Evolutionary conservation across 2,888 invertebrate species (phyloP).

Genomic region (Tricholauxania praeusta): DNA sequence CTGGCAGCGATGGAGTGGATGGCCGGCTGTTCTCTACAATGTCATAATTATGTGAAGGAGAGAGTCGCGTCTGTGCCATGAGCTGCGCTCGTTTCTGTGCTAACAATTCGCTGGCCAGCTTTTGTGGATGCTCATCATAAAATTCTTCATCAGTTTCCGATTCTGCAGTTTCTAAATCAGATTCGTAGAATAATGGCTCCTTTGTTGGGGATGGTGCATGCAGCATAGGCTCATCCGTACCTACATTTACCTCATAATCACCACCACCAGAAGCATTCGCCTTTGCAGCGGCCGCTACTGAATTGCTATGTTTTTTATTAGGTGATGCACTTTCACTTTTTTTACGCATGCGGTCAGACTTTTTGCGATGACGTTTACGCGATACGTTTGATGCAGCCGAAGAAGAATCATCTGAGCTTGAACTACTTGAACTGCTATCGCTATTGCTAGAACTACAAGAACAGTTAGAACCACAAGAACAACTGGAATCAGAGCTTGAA

Average conservation of each 20-base stretch:
- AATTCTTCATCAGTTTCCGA: slow-evolving; percentile 90
- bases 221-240: slow-evolving; percentile 61
- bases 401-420: slow-evolving; percentile 71
- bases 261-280: slow-evolving; percentile 31
- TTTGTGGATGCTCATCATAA: slow-evolving; percentile 86
- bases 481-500: slow-evolving; percentile 82
- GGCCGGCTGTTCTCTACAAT: slow-evolving; percentile 76
- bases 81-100: slow-evolving; percentile 82
- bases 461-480: slow-evolving; percentile 86
- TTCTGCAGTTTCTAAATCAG: slow-evolving; percentile 87
- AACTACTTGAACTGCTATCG: slow-evolving; percentile 73
- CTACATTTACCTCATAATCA: slow-evolving; percentile 64
- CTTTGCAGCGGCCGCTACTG: slow-evolving; percentile 39
- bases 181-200: slow-evolving; percentile 79
- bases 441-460: slow-evolving; percentile 81
- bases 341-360: slow-evolving; percentile 66
- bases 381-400: slow-evolving; percentile 56
- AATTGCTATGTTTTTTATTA: slow-evolving; percentile 44
- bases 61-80: slow-evolving; percentile 73
- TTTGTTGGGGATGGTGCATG: slow-evolving; percentile 48
- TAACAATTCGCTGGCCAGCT: slow-evolving; percentile 77
- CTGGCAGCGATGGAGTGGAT: slow-evolving; percentile 72
- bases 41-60: slow-evolving; percentile 73
- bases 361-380: slow-evolving; percentile 65
- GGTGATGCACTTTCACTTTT: slow-evolving; percentile 56